Conservation (phyloP, 30 jellyfish, hydroid and myxozoan species). For the Nemopilema nomurai region DNA sequence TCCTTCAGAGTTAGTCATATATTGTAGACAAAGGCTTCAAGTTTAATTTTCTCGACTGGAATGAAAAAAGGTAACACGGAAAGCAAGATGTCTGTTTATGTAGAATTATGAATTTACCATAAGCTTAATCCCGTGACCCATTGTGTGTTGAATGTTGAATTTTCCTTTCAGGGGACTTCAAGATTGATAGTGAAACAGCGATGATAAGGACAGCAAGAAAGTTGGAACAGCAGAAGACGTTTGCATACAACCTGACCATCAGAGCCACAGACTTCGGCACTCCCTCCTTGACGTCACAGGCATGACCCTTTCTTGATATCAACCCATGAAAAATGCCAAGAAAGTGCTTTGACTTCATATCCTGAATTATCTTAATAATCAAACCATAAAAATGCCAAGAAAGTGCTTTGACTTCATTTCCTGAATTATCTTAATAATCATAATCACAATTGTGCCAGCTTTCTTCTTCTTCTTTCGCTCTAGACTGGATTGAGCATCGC, state of each 20-base stretch:
- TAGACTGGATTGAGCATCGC: constrained; percentile 53
- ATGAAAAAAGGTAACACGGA: no score
- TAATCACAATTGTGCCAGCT: not conserved
- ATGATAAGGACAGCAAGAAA: constrained; percentile 44
- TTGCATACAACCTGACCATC: constrained; percentile 56
- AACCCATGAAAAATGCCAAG: no score
- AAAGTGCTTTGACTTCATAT: not conserved
- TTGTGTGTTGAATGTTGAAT: no score
- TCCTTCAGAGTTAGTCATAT: not conserved
- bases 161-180: constrained; percentile 65
- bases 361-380: no score
- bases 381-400: no score
- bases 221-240: constrained; percentile 23
- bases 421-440: no score
- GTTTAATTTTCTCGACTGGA: not conserved
- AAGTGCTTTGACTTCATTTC: not conserved
- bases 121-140: no score
- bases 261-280: constrained; percentile 51
- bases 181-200: constrained; percentile 24
- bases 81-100: no score
- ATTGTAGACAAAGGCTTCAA: not conserved
- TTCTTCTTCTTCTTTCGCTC: not conserved
- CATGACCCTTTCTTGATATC: no score
- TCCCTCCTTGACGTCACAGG: constrained; percentile 36
- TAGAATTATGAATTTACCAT: no score